These are phyloP conservation scores for Cataglyphis rosenhaueri DNA, from an alignment of 2,888 invertebrate species.

Conservation along the genomic window DNA sequence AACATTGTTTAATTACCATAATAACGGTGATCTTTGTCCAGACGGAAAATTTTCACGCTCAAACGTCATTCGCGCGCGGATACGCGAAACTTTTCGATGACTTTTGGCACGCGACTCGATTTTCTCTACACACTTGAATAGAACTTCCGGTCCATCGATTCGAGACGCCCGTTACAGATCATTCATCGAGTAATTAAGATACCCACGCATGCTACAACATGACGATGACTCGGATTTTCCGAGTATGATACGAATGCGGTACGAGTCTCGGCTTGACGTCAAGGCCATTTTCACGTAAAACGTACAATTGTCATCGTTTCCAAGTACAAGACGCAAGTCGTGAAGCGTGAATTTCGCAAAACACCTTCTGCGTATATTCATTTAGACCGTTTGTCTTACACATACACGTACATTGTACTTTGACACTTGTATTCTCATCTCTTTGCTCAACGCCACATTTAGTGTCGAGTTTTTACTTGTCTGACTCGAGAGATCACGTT, in stretches of 20 bases:
- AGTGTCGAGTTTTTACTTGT: neutral
- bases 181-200: conserved; percentile 38
- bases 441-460: neutral
- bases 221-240: conserved; percentile 64
- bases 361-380: neutral
- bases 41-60: conserved; percentile 9
- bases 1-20: conserved; percentile 21
- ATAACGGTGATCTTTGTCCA: conserved; percentile 11
- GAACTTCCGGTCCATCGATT: conserved; percentile 6
- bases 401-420: neutral
- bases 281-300: conserved; percentile 36
- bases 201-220: conserved; percentile 22
- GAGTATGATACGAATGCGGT: conserved; percentile 60
- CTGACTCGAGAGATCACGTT: conserved; percentile 8
- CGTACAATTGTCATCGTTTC: neutral
- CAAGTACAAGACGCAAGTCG: neutral
- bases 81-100: neutral
- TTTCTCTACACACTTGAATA: neutral
- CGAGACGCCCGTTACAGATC: no score
- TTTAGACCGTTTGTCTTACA: neutral
- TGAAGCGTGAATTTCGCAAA: conserved; percentile 19
- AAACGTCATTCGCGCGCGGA: neutral
- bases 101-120: conserved; percentile 19
- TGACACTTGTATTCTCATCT: neutral
- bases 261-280: neutral